phyloP scores from a whole-genome alignment of 2,113 vertebrate species.

The Notothenia coriiceps region DNA sequence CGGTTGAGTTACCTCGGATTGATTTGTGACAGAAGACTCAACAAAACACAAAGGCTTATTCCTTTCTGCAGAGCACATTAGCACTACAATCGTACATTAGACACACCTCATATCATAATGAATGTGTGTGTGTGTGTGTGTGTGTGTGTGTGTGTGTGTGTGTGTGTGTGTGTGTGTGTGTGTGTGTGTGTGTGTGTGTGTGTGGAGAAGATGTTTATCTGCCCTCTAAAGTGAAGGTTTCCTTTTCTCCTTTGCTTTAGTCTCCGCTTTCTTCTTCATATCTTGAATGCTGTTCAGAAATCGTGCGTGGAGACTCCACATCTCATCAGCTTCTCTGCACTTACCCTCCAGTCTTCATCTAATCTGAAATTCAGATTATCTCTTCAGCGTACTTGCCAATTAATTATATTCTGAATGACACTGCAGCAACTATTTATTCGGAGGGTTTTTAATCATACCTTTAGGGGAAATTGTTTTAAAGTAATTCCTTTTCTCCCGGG shows the following conservation, averaged over 20 bases:
- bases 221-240: conserved; percentile 41
- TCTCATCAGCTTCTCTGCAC: conserved; percentile 57
- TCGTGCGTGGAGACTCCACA: conserved; percentile 25
- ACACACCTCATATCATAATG: conserved; percentile 17
- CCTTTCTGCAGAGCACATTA: conserved; percentile 35
- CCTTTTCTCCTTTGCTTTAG: conserved; percentile 16
- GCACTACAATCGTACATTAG: conserved; percentile 26
- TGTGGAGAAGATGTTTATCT: conserved; percentile 13
- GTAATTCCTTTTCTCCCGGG: conserved; percentile 32
- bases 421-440: conserved; percentile 66
- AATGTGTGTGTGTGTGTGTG: too few relatives aligned
- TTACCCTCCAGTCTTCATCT: conserved; percentile 59
- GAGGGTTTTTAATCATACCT: conserved; percentile 70
- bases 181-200: background rate
- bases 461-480: conserved; percentile 57
- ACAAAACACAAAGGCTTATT: conserved; percentile 37
- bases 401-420: conserved; percentile 65
- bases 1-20: conserved; percentile 49
- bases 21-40: conserved; percentile 47
- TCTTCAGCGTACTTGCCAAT: conserved; percentile 55
- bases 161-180: too few relatives aligned
- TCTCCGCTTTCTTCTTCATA: conserved; percentile 30
- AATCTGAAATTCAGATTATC: conserved; percentile 66
- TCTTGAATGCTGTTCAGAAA: conserved; percentile 47
- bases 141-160: too few relatives aligned